phyloP scores from a whole-genome alignment of 1,140 invertebrate species.

The Archivesica marissinica region DNA sequence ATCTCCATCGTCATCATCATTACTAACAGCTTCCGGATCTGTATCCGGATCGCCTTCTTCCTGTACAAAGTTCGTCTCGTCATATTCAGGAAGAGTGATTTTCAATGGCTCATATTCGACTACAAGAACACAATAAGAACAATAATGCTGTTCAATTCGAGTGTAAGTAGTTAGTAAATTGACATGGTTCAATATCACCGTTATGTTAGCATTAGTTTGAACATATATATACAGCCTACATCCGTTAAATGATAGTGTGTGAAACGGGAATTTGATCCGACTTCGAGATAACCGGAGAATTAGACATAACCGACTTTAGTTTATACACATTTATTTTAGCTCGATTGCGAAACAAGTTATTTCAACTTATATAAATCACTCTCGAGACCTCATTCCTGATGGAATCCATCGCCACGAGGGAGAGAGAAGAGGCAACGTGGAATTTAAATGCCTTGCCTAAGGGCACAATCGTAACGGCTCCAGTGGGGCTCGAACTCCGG shows the following conservation, averaged over 20 bases:
- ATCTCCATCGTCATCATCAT: conserved; percentile 13
- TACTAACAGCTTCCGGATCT: not conserved
- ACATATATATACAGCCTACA: not conserved
- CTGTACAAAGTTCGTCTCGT: not conserved
- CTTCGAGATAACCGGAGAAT: not conserved
- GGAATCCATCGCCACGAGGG: no score
- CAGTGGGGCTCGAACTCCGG: no score
- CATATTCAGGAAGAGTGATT: not conserved
- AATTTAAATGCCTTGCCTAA: no score
- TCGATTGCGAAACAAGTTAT: no score
- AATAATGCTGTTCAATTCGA: no score
- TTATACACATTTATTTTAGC: no score
- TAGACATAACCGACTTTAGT: not conserved
- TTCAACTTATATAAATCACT: no score
- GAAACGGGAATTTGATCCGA: not conserved
- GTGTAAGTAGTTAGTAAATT: no score
- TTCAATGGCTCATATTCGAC: not conserved
- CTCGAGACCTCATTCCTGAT: no score
- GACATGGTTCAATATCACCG: no score
- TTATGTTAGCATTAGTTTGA: not conserved
- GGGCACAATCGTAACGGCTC: no score
- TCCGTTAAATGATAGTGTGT: not conserved
- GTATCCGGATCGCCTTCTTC: not conserved
- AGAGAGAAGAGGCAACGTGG: no score
- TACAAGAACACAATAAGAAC: not conserved